A percentile compares a stretch with the other conserved stretches of the same genome.
Conservation (phyloP, 2,797 vertebrate genomes). For the Acomys russatus region DNA sequence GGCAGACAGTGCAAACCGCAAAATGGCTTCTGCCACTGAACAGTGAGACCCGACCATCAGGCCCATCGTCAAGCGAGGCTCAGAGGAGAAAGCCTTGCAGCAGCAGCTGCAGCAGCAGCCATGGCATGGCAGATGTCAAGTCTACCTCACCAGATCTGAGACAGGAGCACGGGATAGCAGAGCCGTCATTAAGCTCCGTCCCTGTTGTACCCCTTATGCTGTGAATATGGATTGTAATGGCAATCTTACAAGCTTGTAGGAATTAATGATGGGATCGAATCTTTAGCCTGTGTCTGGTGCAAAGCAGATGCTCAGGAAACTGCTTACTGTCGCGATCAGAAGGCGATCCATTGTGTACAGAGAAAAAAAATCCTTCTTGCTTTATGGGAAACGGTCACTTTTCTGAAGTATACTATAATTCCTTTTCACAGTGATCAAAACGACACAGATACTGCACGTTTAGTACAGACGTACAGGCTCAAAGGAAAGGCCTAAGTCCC, state of each 20-base stretch:
- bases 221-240: background rate
- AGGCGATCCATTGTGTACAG: background rate
- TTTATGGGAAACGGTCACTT: background rate
- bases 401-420: background rate
- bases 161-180: background rate
- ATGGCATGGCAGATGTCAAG: accelerated
- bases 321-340: background rate
- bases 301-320: background rate
- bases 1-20: accelerated
- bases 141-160: background rate
- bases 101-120: accelerated
- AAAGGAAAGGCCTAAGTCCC: background rate
- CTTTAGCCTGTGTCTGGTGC: accelerated
- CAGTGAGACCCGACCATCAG: accelerated
- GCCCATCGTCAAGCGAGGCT: background rate
- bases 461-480: background rate
- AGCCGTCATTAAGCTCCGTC: background rate
- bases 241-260: background rate
- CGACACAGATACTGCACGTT: background rate
- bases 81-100: accelerated
- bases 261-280: background rate
- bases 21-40: background rate
- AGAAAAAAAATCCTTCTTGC: background rate
- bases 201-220: accelerated
- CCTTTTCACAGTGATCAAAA: background rate